A percentile compares a stretch with the other conserved stretches of the same genome.
Conservation (phyloP, 2,888 invertebrate genomes). For the Cerceris rybyensis region DNA sequence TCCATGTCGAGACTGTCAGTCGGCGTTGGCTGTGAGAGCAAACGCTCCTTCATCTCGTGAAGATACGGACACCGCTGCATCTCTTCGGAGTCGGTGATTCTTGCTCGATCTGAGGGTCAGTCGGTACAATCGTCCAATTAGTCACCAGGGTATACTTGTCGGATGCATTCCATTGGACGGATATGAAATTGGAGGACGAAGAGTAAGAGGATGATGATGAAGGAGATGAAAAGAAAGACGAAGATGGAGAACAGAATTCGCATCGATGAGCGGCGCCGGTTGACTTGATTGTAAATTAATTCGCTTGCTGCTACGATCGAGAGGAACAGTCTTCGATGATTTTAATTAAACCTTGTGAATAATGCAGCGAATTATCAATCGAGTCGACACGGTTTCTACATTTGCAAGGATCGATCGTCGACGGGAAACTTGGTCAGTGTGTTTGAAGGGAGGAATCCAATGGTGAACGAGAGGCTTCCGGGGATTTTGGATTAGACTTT, state of each 20-base stretch:
- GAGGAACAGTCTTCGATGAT: background rate
- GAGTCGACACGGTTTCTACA: conserved; percentile 9
- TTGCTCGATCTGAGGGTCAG: conserved; percentile 72
- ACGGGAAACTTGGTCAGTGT: conserved; percentile 24
- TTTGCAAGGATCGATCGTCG: conserved; percentile 6
- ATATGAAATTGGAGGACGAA: background rate
- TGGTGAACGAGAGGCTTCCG: background rate
- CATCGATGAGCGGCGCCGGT: background rate
- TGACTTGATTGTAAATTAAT: background rate
- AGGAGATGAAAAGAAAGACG: background rate
- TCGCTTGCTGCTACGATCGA: too few species aligned
- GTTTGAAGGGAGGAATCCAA: conserved; percentile 29
- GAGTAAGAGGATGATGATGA: background rate
- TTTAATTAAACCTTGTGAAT: conserved; percentile 36
- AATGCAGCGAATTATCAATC: conserved; percentile 21
- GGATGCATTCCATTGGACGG: background rate
- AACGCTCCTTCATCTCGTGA: conserved; percentile 96
- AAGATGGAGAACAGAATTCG: background rate
- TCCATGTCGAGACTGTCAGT: conserved; percentile 87
- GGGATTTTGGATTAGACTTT: too few species aligned
- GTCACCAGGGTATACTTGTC: background rate
- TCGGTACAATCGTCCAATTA: background rate
- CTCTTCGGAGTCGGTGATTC: conserved; percentile 81
- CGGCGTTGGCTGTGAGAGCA: conserved; percentile 87
- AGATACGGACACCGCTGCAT: conserved; percentile 96